Conservation (phyloP, 2,113 vertebrate genomes). For the Bubo bubo region DNA sequence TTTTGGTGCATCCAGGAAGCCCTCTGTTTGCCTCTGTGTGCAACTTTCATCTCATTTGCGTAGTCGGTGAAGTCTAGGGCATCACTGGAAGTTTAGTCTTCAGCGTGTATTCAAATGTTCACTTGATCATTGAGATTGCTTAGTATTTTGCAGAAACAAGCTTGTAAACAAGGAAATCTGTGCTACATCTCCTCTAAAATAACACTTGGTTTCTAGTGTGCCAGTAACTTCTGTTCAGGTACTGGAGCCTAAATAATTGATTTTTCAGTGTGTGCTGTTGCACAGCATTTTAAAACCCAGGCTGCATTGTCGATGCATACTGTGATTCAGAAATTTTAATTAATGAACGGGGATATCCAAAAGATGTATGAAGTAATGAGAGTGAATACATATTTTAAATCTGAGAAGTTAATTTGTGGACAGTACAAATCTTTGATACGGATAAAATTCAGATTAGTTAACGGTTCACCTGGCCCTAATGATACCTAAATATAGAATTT, state of each 20-base stretch:
- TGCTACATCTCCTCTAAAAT: background rate
- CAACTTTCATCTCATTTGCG: background rate
- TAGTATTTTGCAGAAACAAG: background rate
- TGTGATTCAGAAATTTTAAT: background rate
- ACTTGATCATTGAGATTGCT: background rate
- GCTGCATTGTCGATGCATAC: accelerated
- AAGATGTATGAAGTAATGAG: background rate
- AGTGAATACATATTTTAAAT: background rate
- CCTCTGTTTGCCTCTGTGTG: background rate
- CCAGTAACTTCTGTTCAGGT: background rate
- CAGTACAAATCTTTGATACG: background rate
- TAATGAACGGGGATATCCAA: background rate
- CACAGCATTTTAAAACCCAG: background rate
- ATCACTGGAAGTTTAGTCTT: background rate
- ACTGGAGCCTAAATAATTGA: background rate
- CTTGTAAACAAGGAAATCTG: background rate
- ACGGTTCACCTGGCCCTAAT: slow-evolving; percentile 14
- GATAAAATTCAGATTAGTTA: slow-evolving; percentile 50
- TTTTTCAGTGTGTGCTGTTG: background rate
- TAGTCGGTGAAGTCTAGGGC: background rate
- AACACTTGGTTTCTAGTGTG: background rate
- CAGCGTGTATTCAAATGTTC: background rate
- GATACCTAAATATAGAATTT: slow-evolving; percentile 48
- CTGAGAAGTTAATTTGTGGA: background rate
- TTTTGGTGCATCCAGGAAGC: background rate